Evolutionary conservation across 2,797 vertebrate genomes (phyloP).

Genomic region (Meda fulgida): DNA sequence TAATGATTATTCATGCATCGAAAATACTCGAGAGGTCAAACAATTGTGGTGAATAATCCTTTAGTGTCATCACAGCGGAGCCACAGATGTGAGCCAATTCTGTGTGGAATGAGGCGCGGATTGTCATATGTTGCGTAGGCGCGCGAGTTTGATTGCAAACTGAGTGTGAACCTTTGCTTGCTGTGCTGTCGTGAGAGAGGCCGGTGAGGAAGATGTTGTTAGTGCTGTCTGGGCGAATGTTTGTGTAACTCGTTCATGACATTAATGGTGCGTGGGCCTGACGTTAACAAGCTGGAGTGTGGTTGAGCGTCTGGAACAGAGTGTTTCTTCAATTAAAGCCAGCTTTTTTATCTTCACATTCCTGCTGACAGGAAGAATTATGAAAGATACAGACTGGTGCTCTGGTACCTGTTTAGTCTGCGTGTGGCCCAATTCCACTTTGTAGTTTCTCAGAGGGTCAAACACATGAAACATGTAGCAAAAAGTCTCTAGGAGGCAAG

Average conservation of each 20-base stretch:
- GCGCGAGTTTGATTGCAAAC: constrained; percentile 54
- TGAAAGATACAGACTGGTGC: constrained; percentile 29
- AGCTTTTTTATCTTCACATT: constrained; percentile 55
- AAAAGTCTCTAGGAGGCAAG: constrained; percentile 13
- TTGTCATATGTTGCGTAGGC: constrained; percentile 58
- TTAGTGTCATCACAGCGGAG: constrained; percentile 45
- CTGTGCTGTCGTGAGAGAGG: constrained; percentile 50
- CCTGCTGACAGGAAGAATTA: constrained; percentile 39
- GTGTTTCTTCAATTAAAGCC: constrained; percentile 60
- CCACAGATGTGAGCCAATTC: constrained; percentile 60
- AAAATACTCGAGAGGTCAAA: constrained; percentile 42
- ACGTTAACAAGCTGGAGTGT: constrained; percentile 69
- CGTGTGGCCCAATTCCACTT: constrained; percentile 53
- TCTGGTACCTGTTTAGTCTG: constrained; percentile 45
- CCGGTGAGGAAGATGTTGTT: constrained; percentile 56
- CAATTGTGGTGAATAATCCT: constrained; percentile 60
- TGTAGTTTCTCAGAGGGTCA: constrained; percentile 55
- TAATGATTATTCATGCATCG: constrained; percentile 73
- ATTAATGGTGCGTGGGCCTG: constrained; percentile 71
- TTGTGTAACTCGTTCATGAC: constrained; percentile 79
- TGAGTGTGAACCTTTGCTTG: constrained; percentile 54
- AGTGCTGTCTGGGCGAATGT: constrained; percentile 68
- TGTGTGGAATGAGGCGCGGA: constrained; percentile 49
- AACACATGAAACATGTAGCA: constrained; percentile 43
- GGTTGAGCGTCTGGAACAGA: constrained; percentile 51